phyloP scores from a whole-genome alignment of 2,888 invertebrate species.

The Ernsta delagoae region DNA sequence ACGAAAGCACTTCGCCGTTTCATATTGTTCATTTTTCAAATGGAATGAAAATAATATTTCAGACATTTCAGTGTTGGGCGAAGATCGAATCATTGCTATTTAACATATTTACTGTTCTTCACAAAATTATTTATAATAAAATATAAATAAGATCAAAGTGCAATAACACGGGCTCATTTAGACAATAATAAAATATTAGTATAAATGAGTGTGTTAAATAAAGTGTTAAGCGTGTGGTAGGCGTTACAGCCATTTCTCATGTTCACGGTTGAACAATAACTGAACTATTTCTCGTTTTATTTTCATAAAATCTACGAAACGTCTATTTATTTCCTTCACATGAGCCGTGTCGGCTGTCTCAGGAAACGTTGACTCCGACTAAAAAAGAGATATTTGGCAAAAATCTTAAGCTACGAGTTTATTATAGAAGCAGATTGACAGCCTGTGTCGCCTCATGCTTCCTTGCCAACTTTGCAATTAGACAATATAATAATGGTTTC shows the following conservation, averaged over 20 bases:
- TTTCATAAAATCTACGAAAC: constrained; percentile 59
- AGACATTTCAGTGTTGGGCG: not conserved
- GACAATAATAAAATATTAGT: constrained; percentile 11
- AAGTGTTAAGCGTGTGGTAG: constrained; percentile 3
- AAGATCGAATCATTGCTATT: not conserved
- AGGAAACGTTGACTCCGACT: constrained; percentile 78
- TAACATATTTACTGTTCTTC: not conserved
- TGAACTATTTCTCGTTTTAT: constrained; percentile 56
- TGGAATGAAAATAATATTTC: not conserved
- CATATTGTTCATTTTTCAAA: not conserved
- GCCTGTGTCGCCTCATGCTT: constrained; percentile 66
- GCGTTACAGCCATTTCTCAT: constrained; percentile 55
- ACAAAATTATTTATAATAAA: not conserved
- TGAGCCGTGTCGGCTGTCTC: constrained; percentile 75
- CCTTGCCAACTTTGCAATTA: constrained; percentile 83
- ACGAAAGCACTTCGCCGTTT: not conserved
- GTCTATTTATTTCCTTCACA: constrained; percentile 54
- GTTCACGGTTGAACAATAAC: constrained; percentile 66
- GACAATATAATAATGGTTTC: constrained; percentile 65
- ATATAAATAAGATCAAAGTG: constrained; percentile 23
- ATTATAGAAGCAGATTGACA: constrained; percentile 77
- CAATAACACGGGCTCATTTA: constrained; percentile 14
- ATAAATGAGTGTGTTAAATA: not conserved
- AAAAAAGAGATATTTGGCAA: constrained; percentile 70
- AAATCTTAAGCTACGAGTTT: constrained; percentile 60